These are phyloP conservation scores for Hydrolagus affinis DNA, from an alignment of 2,113 vertebrate species.

Conservation along the genomic window DNA sequence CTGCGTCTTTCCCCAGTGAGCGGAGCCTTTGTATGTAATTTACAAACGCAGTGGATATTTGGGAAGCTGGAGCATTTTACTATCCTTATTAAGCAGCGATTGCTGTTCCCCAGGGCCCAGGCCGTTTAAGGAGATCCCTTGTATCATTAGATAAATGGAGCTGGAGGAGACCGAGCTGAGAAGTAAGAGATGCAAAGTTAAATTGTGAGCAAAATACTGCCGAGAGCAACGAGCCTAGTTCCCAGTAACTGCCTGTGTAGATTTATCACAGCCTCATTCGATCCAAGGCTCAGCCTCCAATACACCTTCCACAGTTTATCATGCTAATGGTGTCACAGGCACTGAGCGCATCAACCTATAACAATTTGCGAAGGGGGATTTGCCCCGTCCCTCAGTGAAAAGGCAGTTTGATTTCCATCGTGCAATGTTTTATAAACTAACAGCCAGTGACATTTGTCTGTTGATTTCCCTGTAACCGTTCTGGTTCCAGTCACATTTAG, in stretches of 20 bases:
- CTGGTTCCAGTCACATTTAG: slow-evolving; percentile 39
- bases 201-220: slow-evolving; percentile 44
- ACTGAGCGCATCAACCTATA: slow-evolving; percentile 55
- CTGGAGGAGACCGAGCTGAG: slow-evolving; percentile 51
- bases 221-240: slow-evolving; percentile 8
- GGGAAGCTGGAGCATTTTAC: slow-evolving; percentile 4
- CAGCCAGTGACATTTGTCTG: slow-evolving; percentile 44
- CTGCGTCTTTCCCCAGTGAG: slow-evolving; percentile 25
- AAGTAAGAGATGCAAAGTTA: slow-evolving; percentile 57
- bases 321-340: slow-evolving; percentile 58
- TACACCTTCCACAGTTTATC: slow-evolving; percentile 68
- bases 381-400: slow-evolving; percentile 55
- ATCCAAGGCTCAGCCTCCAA: slow-evolving; percentile 63
- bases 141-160: slow-evolving; percentile 64
- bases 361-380: slow-evolving; percentile 43
- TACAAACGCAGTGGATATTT: slow-evolving; percentile 13
- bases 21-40: slow-evolving; percentile 5
- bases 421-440: slow-evolving; percentile 19
- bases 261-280: slow-evolving; percentile 70
- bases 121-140: slow-evolving; percentile 51
- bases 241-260: slow-evolving; percentile 56
- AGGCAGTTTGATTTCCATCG: slow-evolving; percentile 44
- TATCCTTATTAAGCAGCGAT: slow-evolving; percentile 32
- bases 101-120: slow-evolving; percentile 48
- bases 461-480: slow-evolving; percentile 39